Base-by-base conservation (phyloP, 2,113 vertebrate genomes). In the Psilopogon haemacephalus region DNA sequence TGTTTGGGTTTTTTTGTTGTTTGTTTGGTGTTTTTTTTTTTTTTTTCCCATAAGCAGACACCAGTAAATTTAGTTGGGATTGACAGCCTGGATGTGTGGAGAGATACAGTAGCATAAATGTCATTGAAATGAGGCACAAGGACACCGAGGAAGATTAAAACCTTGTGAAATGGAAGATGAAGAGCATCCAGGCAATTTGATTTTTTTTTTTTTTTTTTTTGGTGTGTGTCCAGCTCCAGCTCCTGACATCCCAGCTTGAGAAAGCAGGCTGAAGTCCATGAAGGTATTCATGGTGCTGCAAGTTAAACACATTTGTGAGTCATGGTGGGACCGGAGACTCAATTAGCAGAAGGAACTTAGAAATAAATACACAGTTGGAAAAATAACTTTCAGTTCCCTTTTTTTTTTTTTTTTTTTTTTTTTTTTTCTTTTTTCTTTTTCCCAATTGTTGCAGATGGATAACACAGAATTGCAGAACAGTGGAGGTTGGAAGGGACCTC, bases 61-160 rank as follows among this genome's bases (percentile, higher is more conserved):
- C 11, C 17, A 56, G 35, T 42, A 83, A 63, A 59, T 65, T 38
- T 12, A 17, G 44, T 6, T 63, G 84, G 52, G 42, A 71, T 59
- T 90, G 95, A 67, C 88, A 59, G 30, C n/a, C 2, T 9, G 9
- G 59, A 40, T 48, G 60, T 35, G 86, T 9, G 59, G 37, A 56
- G 69, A 21, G 21, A 79, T 13, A 11, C 16, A 33, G 68, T 3
- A 35, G 60, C 50, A 20, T 3, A 20, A 67, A 50, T 55, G 83
- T 58, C 86, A 90, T 28, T 94, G 89, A 44, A 80, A 44, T 54
- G 79, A 70, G 86, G 33, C 76, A 13, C 69, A 87, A 94, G 89
- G 91, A 78, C 93, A 91, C 4, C 3, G 6, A 52, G 56, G 65
- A 42, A 27, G n/a, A 71, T 42, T 40, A 80, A 74, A 92, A 44